Percentiles rank a stretch among this genome's conserved stretches.
Evolutionary conservation across 2,888 invertebrate species (phyloP).

Genomic region (Plemyria rubiginata): DNA sequence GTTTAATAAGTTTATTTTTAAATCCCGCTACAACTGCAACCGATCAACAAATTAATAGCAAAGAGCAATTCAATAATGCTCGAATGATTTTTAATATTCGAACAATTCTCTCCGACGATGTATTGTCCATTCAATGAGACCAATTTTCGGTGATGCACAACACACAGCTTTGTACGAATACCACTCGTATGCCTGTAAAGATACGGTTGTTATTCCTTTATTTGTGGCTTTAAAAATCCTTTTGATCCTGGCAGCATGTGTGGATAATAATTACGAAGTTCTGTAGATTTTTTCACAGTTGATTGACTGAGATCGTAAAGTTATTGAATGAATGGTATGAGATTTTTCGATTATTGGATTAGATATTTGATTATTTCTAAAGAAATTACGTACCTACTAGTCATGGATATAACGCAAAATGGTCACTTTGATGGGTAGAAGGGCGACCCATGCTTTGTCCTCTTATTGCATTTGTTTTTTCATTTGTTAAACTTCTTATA

Average conservation of each 20-base stretch:
- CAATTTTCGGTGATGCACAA: slow-evolving; percentile 55
- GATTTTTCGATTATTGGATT: slow-evolving; percentile 10
- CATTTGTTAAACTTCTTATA: too few species aligned
- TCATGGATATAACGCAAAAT: too few species aligned
- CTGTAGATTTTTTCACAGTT: slow-evolving; percentile 55
- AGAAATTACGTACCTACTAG: too few species aligned
- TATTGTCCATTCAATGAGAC: slow-evolving; percentile 67
- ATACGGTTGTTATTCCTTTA: slow-evolving; percentile 44
- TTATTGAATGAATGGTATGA: slow-evolving; percentile 45
- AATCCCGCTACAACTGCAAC: slow-evolving; percentile 46
- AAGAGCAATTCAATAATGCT: slow-evolving; percentile 79
- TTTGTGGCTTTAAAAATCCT: slow-evolving; percentile 32
- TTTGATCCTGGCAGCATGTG: slow-evolving; percentile 49
- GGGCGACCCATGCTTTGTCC: too few species aligned
- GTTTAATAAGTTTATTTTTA: neutral
- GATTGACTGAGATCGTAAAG: slow-evolving; percentile 48
- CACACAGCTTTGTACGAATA: slow-evolving; percentile 23
- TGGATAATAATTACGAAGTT: slow-evolving; percentile 52
- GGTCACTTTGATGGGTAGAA: too few species aligned
- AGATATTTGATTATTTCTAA: too few species aligned
- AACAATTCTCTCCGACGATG: slow-evolving; percentile 66
- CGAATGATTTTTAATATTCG: slow-evolving; percentile 81
- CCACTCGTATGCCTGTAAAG: slow-evolving; percentile 34
- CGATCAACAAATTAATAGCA: slow-evolving; percentile 64
- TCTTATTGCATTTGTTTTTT: too few species aligned